Evolutionary conservation across 2,113 vertebrate species (phyloP).

Genomic region (Pteronura brasiliensis): DNA sequence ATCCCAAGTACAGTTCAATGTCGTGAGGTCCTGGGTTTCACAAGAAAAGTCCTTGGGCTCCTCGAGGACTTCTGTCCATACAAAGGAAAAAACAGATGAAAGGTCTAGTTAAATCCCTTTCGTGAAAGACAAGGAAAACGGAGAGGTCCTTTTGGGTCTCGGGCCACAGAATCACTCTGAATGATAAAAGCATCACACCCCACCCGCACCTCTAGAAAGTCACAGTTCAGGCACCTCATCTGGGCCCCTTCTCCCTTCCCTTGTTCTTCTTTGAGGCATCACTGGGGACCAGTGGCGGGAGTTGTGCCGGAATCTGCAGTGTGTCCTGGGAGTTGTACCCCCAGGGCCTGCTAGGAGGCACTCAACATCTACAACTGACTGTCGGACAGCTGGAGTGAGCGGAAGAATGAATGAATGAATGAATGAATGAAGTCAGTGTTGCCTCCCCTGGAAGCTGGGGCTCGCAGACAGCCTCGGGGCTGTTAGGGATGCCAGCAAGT

Average conservation of each 20-base stretch:
- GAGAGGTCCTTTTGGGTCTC: background rate
- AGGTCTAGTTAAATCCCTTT: background rate
- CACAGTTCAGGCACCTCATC: background rate
- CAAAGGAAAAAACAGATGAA: background rate
- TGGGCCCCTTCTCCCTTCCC: background rate
- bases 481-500: background rate
- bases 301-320: background rate
- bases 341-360: too few species aligned
- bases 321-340: background rate
- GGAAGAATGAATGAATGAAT: too few species aligned
- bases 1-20: slow-evolving; percentile 81
- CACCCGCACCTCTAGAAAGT: background rate
- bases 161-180: background rate
- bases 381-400: background rate
- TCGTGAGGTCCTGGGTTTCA: slow-evolving; percentile 80
- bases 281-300: fast-evolving
- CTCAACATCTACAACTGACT: background rate
- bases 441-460: background rate
- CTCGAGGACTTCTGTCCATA: slow-evolving; percentile 77
- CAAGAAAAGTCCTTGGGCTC: slow-evolving; percentile 81
- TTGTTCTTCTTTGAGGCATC: background rate
- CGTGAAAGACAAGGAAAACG: background rate
- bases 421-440: background rate
- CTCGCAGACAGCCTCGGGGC: background rate
- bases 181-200: background rate